Evolutionary conservation across 2,888 invertebrate species (phyloP).

Genomic region (Agelastica alni): DNA sequence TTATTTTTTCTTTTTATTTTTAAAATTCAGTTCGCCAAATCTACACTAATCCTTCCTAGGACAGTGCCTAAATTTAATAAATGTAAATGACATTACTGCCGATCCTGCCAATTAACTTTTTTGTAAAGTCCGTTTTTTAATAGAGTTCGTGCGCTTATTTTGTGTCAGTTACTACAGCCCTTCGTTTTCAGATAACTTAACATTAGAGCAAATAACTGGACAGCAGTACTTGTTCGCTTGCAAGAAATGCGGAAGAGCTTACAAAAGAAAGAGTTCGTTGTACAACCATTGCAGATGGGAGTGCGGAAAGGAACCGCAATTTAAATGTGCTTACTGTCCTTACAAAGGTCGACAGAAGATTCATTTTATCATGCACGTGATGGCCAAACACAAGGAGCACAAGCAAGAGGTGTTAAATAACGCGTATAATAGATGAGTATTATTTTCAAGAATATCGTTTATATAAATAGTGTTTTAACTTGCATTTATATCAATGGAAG

Average conservation of each 20-base stretch:
- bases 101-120: no score
- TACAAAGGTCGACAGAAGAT: conserved; percentile 53
- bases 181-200: conserved; percentile 23
- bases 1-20: no score
- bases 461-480: no score
- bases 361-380: conserved; percentile 52
- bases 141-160: no score
- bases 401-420: conserved; percentile 46
- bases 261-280: conserved; percentile 44
- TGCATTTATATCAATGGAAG: no score
- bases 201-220: conserved; percentile 32
- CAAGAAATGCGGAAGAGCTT: conserved; percentile 42
- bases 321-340: conserved; percentile 45
- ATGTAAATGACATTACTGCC: no score
- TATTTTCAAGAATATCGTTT: neutral
- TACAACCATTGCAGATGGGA: conserved; percentile 46
- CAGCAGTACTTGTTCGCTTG: conserved; percentile 38
- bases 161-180: conserved; percentile 2
- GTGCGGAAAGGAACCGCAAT: conserved; percentile 43
- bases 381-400: conserved; percentile 53
- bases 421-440: conserved; percentile 38
- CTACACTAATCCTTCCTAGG: no score
- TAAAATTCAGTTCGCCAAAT: no score
- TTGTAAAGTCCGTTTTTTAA: no score
- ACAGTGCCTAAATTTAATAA: no score